These are phyloP conservation scores for Timema cristinae DNA, from an alignment of 2,888 invertebrate species.

Conservation along the genomic window DNA sequence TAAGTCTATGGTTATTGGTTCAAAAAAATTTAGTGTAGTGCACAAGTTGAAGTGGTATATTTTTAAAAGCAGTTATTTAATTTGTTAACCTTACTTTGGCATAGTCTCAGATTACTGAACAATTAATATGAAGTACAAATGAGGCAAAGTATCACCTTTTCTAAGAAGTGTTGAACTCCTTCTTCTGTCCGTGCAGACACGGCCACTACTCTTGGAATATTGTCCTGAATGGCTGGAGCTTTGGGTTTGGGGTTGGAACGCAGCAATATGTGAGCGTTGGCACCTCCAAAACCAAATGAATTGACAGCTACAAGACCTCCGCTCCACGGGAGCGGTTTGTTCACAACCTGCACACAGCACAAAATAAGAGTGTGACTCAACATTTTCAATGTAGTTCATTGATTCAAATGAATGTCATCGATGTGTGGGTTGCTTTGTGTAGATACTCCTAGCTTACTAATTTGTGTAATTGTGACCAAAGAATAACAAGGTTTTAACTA, in stretches of 20 bases:
- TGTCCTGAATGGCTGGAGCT: slow-evolving; percentile 52
- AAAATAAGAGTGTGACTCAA: slow-evolving; percentile 17
- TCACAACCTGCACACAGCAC: slow-evolving; percentile 60
- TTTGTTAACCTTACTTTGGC: too few relatives aligned
- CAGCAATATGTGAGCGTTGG: slow-evolving; percentile 87
- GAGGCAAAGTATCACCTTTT: slow-evolving; percentile 53
- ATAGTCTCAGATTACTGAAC: too few relatives aligned
- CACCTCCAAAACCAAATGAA: slow-evolving; percentile 98
- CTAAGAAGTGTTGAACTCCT: slow-evolving; percentile 64
- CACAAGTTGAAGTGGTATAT: too few relatives aligned
- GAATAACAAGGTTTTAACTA: too few relatives aligned
- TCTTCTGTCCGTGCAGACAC: slow-evolving; percentile 84
- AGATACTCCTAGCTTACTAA: too few relatives aligned
- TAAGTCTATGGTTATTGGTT: too few relatives aligned
- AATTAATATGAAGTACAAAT: neutral
- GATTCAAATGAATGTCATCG: neutral
- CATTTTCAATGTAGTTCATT: neutral
- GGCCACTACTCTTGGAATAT: slow-evolving; percentile 63
- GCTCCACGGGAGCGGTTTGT: slow-evolving; percentile 75
- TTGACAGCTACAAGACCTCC: slow-evolving; percentile 93
- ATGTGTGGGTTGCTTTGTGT: neutral
- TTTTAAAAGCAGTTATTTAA: too few relatives aligned
- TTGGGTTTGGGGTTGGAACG: slow-evolving; percentile 73
- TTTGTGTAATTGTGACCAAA: too few relatives aligned
- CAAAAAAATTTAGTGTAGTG: too few relatives aligned